Percentiles rank a stretch among this genome's conserved stretches.
Conservation (phyloP, 2,888 invertebrate species). For the Lasioglossum vierecki region DNA sequence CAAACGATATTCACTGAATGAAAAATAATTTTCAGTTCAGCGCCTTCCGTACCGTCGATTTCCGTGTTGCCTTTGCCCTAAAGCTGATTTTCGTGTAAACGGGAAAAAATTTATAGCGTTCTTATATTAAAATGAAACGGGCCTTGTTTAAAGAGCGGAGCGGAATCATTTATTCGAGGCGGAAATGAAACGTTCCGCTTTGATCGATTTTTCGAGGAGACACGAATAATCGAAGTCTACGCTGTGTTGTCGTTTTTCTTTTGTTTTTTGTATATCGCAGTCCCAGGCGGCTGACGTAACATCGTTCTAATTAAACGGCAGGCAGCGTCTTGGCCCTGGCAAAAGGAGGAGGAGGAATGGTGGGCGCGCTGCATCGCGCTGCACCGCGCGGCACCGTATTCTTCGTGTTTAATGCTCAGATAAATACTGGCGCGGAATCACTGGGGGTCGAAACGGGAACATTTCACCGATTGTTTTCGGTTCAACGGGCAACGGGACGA, state of each 20-base stretch:
- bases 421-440: slow-evolving; percentile 51
- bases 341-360: neutral
- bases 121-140: neutral
- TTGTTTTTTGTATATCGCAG: neutral
- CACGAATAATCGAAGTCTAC: neutral
- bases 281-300: neutral
- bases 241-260: neutral
- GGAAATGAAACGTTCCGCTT: neutral
- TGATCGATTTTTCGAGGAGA: neutral
- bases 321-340: neutral
- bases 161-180: neutral
- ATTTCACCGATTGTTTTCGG: slow-evolving; percentile 61
- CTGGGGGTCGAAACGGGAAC: slow-evolving; percentile 45
- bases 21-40: neutral
- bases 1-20: neutral
- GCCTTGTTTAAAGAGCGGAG: neutral
- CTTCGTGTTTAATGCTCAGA: slow-evolving; percentile 29
- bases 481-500: slow-evolving; percentile 55
- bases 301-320: neutral
- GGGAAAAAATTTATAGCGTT: neutral
- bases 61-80: neutral
- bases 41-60: neutral
- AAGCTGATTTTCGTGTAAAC: neutral
- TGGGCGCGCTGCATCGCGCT: neutral
- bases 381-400: neutral